Conservation (phyloP, 2,113 vertebrate genomes). For the Polyodon spathula region DNA sequence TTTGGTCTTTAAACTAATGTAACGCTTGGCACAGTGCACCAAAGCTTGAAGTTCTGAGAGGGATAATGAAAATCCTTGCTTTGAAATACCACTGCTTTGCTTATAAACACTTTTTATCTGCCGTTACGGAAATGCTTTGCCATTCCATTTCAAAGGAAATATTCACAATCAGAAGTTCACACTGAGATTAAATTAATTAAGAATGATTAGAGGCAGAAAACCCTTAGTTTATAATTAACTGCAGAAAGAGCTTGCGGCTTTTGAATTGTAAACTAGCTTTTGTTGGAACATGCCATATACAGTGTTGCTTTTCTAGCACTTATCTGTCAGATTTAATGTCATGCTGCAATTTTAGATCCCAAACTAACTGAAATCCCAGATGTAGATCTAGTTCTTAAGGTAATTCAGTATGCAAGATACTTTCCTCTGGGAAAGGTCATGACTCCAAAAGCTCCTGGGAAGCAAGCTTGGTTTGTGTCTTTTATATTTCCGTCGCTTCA, state of each 20-base stretch:
- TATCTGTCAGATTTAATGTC: background rate
- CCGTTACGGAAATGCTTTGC: background rate
- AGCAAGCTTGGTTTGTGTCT: too few relatives aligned
- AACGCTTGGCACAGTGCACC: conserved; percentile 38
- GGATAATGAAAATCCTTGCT: conserved; percentile 41
- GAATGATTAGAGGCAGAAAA: background rate
- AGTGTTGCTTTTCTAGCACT: background rate
- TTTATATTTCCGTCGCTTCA: too few relatives aligned
- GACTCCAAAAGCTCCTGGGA: too few relatives aligned
- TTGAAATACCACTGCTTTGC: conserved; percentile 8
- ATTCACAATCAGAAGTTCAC: background rate
- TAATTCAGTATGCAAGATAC: too few relatives aligned
- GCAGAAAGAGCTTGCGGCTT: background rate
- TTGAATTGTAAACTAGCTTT: background rate
- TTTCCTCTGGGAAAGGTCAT: too few relatives aligned
- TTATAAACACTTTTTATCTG: conserved; percentile 1
- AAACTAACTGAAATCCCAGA: too few relatives aligned
- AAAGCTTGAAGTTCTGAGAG: conserved; percentile 37
- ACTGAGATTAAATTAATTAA: background rate
- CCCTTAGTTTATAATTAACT: background rate
- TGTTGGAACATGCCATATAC: conserved; percentile 1
- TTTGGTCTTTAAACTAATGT: conserved; percentile 43
- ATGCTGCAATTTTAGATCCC: background rate
- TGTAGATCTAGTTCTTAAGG: too few relatives aligned
- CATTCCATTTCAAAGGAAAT: background rate